These are phyloP conservation scores for Sminthurides aquaticus DNA, from an alignment of 2,888 invertebrate species.

Conservation along the genomic window DNA sequence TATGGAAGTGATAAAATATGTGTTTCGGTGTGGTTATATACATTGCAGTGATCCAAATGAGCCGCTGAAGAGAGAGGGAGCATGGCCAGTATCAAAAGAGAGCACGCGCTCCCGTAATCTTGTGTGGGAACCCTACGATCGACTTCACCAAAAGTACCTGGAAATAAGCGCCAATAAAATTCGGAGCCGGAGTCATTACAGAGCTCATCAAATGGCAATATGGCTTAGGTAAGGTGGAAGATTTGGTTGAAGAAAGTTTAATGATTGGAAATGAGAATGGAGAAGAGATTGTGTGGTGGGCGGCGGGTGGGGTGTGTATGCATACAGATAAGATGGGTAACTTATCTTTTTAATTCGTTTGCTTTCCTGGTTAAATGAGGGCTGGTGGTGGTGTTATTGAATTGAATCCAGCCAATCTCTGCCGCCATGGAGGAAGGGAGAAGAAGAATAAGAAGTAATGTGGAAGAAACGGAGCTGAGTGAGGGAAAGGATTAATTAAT, in stretches of 20 bases:
- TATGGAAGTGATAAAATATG: background rate
- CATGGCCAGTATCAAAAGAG: conserved; percentile 71
- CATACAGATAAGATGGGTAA: background rate
- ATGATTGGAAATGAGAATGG: background rate
- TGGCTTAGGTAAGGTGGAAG: conserved; percentile 57
- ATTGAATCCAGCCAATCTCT: background rate
- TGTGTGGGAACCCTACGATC: conserved; percentile 87
- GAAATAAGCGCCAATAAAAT: conserved; percentile 56
- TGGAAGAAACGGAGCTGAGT: no score
- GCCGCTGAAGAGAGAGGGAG: conserved; percentile 58
- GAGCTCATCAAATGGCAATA: conserved; percentile 81
- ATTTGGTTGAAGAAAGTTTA: background rate
- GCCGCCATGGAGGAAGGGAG: no score
- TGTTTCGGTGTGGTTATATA: background rate
- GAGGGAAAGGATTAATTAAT: background rate
- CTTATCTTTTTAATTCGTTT: background rate
- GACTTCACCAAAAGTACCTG: conserved; percentile 84
- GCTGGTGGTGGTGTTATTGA: background rate
- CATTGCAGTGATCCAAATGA: conserved; percentile 74
- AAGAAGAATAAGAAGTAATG: no score
- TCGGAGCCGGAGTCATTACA: conserved; percentile 60
- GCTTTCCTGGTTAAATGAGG: background rate
- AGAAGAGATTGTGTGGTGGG: no score
- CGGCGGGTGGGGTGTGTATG: background rate
- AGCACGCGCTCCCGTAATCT: conserved; percentile 74